A percentile compares a stretch with the other conserved stretches of the same genome.
Conservation (phyloP, 2,888 invertebrate species). For the Limnephilus rhombicus region DNA sequence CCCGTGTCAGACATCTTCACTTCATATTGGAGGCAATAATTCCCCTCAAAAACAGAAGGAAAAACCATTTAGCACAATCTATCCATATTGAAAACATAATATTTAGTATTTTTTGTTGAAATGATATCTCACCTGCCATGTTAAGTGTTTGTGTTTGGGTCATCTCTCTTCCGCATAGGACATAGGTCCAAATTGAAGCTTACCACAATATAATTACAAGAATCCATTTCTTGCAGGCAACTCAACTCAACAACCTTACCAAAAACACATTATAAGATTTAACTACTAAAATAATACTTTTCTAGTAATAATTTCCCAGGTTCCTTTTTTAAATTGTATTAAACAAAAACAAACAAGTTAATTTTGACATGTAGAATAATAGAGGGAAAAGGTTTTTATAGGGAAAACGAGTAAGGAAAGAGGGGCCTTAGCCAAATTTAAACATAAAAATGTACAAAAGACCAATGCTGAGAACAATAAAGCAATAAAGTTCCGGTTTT, state of each 20-base stretch:
- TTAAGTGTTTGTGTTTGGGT: neutral
- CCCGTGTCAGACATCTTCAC: neutral
- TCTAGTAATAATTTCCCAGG: neutral
- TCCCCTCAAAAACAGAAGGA: constrained; percentile 10
- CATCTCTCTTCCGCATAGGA: neutral
- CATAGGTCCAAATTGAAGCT: neutral
- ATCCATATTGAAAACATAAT: neutral
- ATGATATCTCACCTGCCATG: neutral
- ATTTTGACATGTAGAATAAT: neutral
- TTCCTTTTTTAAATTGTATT: neutral
- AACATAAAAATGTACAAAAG: neutral
- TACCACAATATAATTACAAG: neutral
- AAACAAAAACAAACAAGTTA: neutral
- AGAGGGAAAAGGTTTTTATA: neutral
- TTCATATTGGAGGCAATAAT: constrained; percentile 9
- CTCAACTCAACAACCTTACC: neutral
- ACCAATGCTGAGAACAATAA: neutral
- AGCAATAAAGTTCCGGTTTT: neutral
- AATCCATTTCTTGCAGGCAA: neutral
- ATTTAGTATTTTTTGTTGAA: neutral
- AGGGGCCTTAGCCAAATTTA: neutral
- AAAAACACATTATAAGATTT: neutral
- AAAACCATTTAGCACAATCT: neutral
- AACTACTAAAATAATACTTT: neutral
- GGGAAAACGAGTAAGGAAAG: neutral